phyloP scores from a whole-genome alignment of 35 echinoderm and acorn worm species.

The Chiridota heheva region DNA sequence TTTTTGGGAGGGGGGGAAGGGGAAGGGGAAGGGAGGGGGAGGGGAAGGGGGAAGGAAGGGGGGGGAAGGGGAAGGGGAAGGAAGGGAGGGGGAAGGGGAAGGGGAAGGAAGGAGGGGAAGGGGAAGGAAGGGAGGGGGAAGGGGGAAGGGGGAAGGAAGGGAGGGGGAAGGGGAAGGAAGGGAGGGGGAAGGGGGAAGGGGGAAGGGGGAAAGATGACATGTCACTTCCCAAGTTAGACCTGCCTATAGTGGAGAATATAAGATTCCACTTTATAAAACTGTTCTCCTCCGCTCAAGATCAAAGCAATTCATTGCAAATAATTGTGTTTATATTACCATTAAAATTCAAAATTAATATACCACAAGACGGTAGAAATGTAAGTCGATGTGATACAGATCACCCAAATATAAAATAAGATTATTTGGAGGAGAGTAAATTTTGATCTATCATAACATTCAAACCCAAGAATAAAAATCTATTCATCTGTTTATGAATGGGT shows the following conservation, averaged over 20 bases:
- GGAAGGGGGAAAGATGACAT: too few relatives aligned
- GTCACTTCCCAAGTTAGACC: not conserved
- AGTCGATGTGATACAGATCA: too few relatives aligned
- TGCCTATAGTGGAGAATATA: not conserved
- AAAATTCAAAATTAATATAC: too few relatives aligned
- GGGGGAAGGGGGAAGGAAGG: too few relatives aligned
- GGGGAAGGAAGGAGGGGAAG: too few relatives aligned
- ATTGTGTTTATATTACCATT: not conserved
- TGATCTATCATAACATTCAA: too few relatives aligned
- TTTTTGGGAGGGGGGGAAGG: not conserved
- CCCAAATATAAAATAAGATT: too few relatives aligned
- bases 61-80: constrained; percentile 4
- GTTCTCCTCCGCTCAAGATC: not conserved
- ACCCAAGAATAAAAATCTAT: too few relatives aligned
- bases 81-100: not conserved
- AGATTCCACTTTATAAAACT: not conserved
- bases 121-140: constrained; percentile 4
- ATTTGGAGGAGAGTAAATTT: too few relatives aligned
- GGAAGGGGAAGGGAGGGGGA: not conserved
- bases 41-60: constrained; percentile 4
- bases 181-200: not conserved
- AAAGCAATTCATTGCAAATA: not conserved
- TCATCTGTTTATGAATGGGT: too few relatives aligned
- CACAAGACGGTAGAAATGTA: too few relatives aligned
- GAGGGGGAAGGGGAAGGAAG: constrained; percentile 5